phyloP scores from a whole-genome alignment of 1,140 invertebrate genomes.

The Caenorhabditis elegans region WBcel235 BX284604.4:14649501-14650000 shows the following conservation, averaged over 20 bases:
- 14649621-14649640: too few species aligned
- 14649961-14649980: neutral
- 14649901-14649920: neutral
- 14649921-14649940: neutral
- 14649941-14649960: slow-evolving; percentile 12
- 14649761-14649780: slow-evolving; percentile 25
- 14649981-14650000: neutral
- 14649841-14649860: neutral
- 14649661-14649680: too few species aligned
- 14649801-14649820: neutral
- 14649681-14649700: too few species aligned
- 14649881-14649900: neutral
- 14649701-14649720: too few species aligned
- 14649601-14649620: too few species aligned
- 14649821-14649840: neutral
- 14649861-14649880: neutral
- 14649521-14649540: too few species aligned
- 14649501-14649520: too few species aligned
- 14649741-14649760: neutral
- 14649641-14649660: too few species aligned
- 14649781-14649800: neutral
- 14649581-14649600: too few species aligned
- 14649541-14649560: too few species aligned
- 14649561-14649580: too few species aligned
- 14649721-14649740: too few species aligned